Evolutionary conservation across 2,797 vertebrate genomes (phyloP).

Genomic region (Neopelma chrysocephalum): DNA sequence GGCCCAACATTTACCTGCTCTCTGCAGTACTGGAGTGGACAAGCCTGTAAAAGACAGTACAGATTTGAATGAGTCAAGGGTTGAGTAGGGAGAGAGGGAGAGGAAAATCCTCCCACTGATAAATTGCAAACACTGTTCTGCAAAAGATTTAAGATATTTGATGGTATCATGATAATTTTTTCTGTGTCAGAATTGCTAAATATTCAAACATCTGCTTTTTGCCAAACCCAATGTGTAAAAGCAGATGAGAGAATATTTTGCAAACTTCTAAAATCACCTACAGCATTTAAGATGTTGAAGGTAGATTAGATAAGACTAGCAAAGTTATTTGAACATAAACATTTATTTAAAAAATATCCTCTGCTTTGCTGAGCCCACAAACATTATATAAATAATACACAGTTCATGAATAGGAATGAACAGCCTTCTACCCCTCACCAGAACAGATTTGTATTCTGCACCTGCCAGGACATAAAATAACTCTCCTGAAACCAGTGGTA

Average conservation of each 20-base stretch:
- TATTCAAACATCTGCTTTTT: not conserved
- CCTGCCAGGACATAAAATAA: slow-evolving; percentile 31
- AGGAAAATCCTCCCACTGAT: not conserved
- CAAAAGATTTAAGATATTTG: not conserved
- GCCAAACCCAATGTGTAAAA: slow-evolving; percentile 4
- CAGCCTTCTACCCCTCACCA: not conserved
- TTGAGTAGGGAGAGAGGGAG: not conserved
- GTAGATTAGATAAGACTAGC: slow-evolving; percentile 52
- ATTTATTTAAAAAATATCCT: slow-evolving; percentile 57
- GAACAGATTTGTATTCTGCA: slow-evolving; percentile 47
- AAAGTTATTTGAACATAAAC: slow-evolving; percentile 64
- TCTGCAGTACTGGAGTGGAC: not conserved
- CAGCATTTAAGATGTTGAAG: slow-evolving; percentile 32
- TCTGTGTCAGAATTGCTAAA: slow-evolving; percentile 11
- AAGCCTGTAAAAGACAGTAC: not conserved
- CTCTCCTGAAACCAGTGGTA: slow-evolving; percentile 18
- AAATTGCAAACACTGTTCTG: not conserved
- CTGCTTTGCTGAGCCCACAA: slow-evolving; percentile 53
- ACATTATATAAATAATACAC: slow-evolving; percentile 62
- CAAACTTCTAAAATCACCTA: slow-evolving; percentile 42
- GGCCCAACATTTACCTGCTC: not conserved
- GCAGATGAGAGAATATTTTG: slow-evolving; percentile 31
- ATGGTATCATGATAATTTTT: not conserved
- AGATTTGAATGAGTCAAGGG: not conserved
- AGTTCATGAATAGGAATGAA: slow-evolving; percentile 62